phyloP scores from a whole-genome alignment of 2,797 vertebrate species.

The Sphenopsis melanotis region DNA sequence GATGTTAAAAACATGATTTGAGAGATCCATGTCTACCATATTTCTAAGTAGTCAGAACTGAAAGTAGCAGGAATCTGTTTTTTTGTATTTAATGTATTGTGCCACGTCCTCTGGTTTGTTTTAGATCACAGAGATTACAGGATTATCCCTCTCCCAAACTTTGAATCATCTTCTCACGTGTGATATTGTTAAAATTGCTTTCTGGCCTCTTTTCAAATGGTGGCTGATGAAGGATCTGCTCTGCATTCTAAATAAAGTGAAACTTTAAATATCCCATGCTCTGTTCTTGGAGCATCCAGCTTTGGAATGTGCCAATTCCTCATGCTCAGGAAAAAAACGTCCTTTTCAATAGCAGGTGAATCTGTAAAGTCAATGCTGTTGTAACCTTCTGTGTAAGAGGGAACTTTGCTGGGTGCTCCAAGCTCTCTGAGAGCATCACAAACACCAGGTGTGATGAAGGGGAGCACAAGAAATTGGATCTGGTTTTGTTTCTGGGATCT shows the following conservation, averaged over 20 bases:
- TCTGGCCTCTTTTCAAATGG: slow-evolving; percentile 41
- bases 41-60: background rate
- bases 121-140: slow-evolving; percentile 16
- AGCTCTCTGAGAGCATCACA: background rate
- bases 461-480: background rate
- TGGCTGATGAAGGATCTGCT: background rate
- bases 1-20: background rate
- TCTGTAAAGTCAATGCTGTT: background rate
- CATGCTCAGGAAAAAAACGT: background rate
- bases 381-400: background rate
- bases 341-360: background rate
- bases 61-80: background rate
- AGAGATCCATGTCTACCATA: background rate
- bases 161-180: slow-evolving; percentile 8
- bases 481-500: background rate
- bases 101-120: background rate
- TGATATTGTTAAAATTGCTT: slow-evolving; percentile 30
- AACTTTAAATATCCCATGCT: slow-evolving; percentile 28
- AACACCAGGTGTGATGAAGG: background rate
- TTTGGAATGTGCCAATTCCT: background rate
- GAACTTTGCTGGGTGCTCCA: background rate
- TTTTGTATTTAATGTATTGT: background rate
- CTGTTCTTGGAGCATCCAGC: background rate
- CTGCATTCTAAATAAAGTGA: slow-evolving; percentile 39
- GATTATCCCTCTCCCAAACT: background rate